Conservation (phyloP, 2,888 invertebrate genomes). For the Zygogramma bicolorata region DNA sequence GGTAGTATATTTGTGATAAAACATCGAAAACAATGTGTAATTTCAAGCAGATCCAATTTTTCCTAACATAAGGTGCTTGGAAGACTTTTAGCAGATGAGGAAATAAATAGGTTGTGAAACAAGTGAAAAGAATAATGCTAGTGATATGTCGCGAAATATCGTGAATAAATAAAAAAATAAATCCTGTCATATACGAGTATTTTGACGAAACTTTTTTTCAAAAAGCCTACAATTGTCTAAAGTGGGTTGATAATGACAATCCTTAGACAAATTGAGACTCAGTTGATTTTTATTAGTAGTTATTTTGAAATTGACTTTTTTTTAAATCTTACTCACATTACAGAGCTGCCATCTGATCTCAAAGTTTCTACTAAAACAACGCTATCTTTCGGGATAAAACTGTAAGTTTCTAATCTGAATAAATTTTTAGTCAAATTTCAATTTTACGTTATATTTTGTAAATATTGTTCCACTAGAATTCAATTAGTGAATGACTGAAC, state of each 20-base stretch:
- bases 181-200: slow-evolving; percentile 45
- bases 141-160: slow-evolving; percentile 46
- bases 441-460: no score
- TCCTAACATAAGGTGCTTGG: slow-evolving; percentile 49
- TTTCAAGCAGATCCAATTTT: slow-evolving; percentile 34
- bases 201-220: slow-evolving; percentile 36
- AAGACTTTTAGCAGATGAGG: slow-evolving; percentile 53
- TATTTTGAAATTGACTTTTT: no score
- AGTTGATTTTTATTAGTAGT: not conserved
- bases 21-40: slow-evolving; percentile 36
- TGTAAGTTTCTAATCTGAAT: no score
- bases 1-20: slow-evolving; percentile 55
- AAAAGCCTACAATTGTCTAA: slow-evolving; percentile 37
- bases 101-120: slow-evolving; percentile 43
- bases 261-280: not conserved
- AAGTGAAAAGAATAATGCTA: slow-evolving; percentile 39
- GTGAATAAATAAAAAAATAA: slow-evolving; percentile 47
- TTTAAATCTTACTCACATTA: no score
- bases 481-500: no score
- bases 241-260: slow-evolving; percentile 36
- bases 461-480: no score
- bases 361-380: not conserved
- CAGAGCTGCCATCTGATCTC: not conserved
- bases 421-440: no score
- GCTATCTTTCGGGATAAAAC: not conserved